Evolutionary conservation across 2,888 invertebrate genomes (phyloP).

Genomic region (Bombyx huttoni): DNA sequence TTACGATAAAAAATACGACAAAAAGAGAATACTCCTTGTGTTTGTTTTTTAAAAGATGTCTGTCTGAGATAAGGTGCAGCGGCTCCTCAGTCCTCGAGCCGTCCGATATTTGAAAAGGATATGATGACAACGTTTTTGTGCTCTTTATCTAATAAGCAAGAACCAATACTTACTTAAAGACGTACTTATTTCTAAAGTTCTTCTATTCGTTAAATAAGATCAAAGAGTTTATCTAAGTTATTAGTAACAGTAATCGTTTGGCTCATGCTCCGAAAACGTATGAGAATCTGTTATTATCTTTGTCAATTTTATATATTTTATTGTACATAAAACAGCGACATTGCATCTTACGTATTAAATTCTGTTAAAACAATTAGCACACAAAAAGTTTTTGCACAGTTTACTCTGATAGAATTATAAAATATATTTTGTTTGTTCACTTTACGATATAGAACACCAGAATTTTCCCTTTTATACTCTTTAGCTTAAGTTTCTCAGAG

Average conservation of each 20-base stretch:
- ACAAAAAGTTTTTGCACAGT: no score
- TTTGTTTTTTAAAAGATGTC: conserved; percentile 73
- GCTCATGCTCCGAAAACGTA: background rate
- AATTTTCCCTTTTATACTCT: no score
- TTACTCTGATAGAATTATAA: no score
- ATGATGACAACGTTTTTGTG: conserved; percentile 69
- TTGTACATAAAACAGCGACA: no score
- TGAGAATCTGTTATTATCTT: background rate
- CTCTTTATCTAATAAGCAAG: conserved; percentile 62
- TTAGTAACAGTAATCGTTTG: background rate
- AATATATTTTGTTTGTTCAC: no score
- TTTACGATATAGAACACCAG: no score
- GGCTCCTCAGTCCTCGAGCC: conserved; percentile 69
- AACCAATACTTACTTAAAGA: conserved; percentile 43
- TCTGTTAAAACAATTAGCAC: no score
- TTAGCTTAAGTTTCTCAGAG: no score
- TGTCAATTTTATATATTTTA: no score
- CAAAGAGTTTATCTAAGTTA: conserved; percentile 3
- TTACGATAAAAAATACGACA: conserved; percentile 69
- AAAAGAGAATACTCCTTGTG: conserved; percentile 66
- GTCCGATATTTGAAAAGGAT: conserved; percentile 72
- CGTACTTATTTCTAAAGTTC: conserved; percentile 17
- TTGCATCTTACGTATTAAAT: no score
- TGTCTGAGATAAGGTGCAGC: conserved; percentile 64
- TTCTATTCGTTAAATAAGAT: conserved; percentile 22